Percentiles rank a stretch among this genome's conserved stretches.
phyloP scores from a whole-genome alignment of 2,113 vertebrate genomes.

The Oreamnos americanus region DNA sequence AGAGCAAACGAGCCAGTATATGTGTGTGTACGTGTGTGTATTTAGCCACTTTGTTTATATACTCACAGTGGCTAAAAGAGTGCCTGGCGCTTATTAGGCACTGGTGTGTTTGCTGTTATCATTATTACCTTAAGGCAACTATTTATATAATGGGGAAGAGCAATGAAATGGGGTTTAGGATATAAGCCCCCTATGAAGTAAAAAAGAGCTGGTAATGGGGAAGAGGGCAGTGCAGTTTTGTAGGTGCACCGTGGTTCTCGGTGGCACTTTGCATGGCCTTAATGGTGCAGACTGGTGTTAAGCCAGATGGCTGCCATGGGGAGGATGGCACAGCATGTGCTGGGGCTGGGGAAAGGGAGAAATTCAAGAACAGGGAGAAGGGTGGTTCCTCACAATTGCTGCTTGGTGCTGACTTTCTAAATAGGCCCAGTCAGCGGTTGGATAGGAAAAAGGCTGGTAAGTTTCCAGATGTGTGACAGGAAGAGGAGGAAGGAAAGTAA shows the following conservation, averaged over 20 bases:
- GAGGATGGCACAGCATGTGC: not conserved
- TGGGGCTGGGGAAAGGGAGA: not conserved
- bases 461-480: constrained; percentile 52
- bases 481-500: constrained; percentile 57
- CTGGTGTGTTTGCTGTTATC: not conserved
- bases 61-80: not conserved
- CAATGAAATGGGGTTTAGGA: not conserved
- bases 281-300: not conserved
- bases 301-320: not conserved
- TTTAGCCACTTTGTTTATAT: not conserved
- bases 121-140: not conserved
- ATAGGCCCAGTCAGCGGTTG: constrained; percentile 59
- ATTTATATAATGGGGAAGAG: not conserved
- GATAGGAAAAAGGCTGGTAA: constrained; percentile 72
- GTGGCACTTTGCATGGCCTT: constrained; percentile 17
- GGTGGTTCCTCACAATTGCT: constrained; percentile 55
- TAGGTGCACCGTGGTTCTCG: not conserved
- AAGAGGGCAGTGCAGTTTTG: not conserved
- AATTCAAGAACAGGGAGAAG: constrained; percentile 44
- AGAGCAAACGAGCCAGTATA: not conserved
- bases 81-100: not conserved
- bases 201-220: not conserved
- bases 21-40: not conserved
- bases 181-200: not conserved
- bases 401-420: constrained; percentile 36